phyloP scores from a whole-genome alignment of 1,140 invertebrate genomes.

The Temnothorax longispinosus region DNA sequence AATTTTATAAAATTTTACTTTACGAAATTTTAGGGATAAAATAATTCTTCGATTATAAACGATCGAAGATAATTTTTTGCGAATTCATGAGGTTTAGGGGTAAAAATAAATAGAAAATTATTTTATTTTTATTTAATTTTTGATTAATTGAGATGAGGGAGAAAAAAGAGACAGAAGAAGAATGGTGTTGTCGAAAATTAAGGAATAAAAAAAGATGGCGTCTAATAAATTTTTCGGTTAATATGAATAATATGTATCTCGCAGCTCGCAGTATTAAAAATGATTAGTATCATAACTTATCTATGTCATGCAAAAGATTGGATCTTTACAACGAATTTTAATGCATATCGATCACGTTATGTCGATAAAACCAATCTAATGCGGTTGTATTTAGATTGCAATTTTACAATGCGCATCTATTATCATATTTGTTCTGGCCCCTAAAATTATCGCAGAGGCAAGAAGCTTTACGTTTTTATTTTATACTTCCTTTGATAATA shows the following conservation, averaged over 20 bases:
- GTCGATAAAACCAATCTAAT: neutral
- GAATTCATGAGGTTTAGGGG: neutral
- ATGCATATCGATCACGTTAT: slow-evolving; percentile 55
- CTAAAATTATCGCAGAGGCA: neutral
- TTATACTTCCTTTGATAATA: slow-evolving; percentile 63
- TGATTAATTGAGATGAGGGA: neutral
- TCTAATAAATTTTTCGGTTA: slow-evolving; percentile 4
- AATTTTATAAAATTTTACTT: slow-evolving; percentile 1
- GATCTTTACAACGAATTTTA: slow-evolving; percentile 60
- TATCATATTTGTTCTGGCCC: slow-evolving; percentile 55
- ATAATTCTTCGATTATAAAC: neutral
- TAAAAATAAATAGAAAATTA: neutral
- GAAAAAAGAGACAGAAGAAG: no score
- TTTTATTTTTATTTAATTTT: neutral
- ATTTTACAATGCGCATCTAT: neutral
- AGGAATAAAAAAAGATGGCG: neutral
- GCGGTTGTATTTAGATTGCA: slow-evolving; percentile 9
- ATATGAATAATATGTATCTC: slow-evolving; percentile 1
- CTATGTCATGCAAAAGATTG: neutral
- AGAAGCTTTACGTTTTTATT: neutral
- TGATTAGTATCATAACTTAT: neutral
- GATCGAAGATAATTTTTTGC: neutral
- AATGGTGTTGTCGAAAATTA: neutral
- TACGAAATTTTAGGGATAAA: neutral
- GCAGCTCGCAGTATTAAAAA: neutral